Base-by-base conservation (phyloP, 2,113 vertebrate genomes). In the Eleginops maclovinus region DNA sequence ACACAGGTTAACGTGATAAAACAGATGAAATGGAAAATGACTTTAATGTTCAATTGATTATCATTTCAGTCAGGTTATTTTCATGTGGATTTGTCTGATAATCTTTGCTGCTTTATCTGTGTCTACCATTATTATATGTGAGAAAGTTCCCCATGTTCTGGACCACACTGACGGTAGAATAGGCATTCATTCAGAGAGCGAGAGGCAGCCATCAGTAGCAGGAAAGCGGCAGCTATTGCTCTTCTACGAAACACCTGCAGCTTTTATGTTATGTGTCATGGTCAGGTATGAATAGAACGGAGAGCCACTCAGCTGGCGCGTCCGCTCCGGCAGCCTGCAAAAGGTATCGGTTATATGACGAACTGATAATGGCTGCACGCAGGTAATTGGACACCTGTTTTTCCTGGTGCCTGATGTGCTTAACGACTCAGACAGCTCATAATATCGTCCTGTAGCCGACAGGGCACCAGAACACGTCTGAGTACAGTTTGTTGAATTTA, bases 231-330 rank as follows among this genome's bases (percentile, higher is more conserved):
- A 12, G 72, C 50, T 51, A 69, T 40, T 58, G 75, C 68, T 71
- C 76, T 3, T 76, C 62, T 53, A 62, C 31, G 60, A n/a, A 9
- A 55, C 84, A 77, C 80, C 87, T 71, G 78, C 63, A 75, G 60
- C 64, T 4, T 69, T 90, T 87, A 69, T 68, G 59, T 72, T 81
- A 78, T 7, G 40, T 47, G 68, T 72, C n/a, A 17, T 31, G 53
- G 64, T 79, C 74, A 73, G 84, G 82, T 87, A 77, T 84, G 86
- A 84, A 56, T 50, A 71, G 85, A 74, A 77, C 1, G 61, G 79
- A 81, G 72, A 81, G 68, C 26, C 4, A 54, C 70, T 66, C 56
- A 1, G 58, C 75, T 61, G 50, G 21, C 10, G 0, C 5, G 64
- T 56, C 36, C 47, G 67, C 19, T 7, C 5, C 43, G 28, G 49